Evolutionary conservation across 2,113 vertebrate species (phyloP), one percentile per base, ranked within the genome.

Genomic region (Cynocephalus volans): DNA sequence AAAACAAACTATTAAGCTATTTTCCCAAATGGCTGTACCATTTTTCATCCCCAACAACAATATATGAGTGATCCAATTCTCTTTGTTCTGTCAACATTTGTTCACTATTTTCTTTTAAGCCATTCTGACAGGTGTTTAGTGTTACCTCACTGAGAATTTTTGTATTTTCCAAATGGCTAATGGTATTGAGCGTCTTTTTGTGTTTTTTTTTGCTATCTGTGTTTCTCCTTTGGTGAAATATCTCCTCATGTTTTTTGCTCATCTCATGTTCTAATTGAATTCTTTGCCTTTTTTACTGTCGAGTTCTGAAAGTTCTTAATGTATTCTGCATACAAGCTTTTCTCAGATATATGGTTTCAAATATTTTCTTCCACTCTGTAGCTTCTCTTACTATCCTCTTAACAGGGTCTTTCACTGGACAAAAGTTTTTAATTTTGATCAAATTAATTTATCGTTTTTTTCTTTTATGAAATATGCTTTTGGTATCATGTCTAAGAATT

Each of bases 211-310:
- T 70, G 33, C 9, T 70, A 50, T 64, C 81, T 87, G 33, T 90
- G 52, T 80, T n/a, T 58, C 3, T 87, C 72, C 36, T 96, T 90
- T 24, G 8, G 28, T 87, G 8, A 76, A 95, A 72, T 10, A 3
- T 70, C 15, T 93, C 3, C 76, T 93, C 2, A 17, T 62, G 31
- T 50, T 72, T 96, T 95, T 93, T 79, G 28, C 14, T 4, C 45
- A 60, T 70, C 2, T 33, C 36, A 48, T 77, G 9, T 28, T 85
- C 31, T 81, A 56, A n/a, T 28, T 94, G 50, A 41, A 84, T 79
- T 96, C 5, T 77, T 92, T 90, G 13, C 28, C 76, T 75, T 94
- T 79, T 52, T 88, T 15, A 80, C 12, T 87, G 52, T 69, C 83
- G 31, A 48, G 3, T n/a, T 76, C 88, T 73, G 15, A 65, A 64